Base-by-base conservation (phyloP, 2,888 invertebrate species). In the Harpagoxenus sublaevis region DNA sequence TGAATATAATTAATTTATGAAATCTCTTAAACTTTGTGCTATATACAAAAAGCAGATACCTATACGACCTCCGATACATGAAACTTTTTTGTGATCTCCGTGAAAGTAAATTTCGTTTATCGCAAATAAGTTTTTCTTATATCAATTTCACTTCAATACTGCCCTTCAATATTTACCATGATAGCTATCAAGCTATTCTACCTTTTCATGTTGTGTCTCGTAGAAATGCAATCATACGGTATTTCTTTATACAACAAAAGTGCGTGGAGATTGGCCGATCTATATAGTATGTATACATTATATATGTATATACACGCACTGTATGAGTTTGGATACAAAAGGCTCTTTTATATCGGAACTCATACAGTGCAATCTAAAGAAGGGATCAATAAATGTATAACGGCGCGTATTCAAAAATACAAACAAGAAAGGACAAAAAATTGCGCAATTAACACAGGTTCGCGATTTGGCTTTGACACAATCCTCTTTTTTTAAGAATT, bases 171-270 rank as follows among this genome's bases (percentile, higher is more conserved):
- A 73, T 79, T 79, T 79, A 73, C 57, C 35, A 45, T 57, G 79
- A 71, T 79, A 73, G 74, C 60, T 62, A 79, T 60, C 79, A 23
- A 79, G 71, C 73, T 73, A 48, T 73, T 60, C 60, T 60, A 15
- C 35, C 79, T 79, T 79, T 73, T 53, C 60, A 39, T 60, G 48
- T 68, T 71, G 3, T 60, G 31, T 18, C 35, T 73, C 28, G 18
- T 31, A 48, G 74, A 79, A 79, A 79, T 51, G 74, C 18, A 73
- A 18, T 60, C 79, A 48, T 73, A 78, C 3, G 45, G 9, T 78
- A 60, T 79, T 57, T 60, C 48, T 79, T 71, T 79, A 48, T 73
- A 23, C 18, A 45, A 35, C 71, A 60, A 71, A 60, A 31, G 31
- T n/a, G 57, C 15, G 15, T 42, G 12, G 39, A 35, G 28, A 45